Conservation (phyloP, 2,797 vertebrate species). For the Ptychadena robeensis region DNA sequence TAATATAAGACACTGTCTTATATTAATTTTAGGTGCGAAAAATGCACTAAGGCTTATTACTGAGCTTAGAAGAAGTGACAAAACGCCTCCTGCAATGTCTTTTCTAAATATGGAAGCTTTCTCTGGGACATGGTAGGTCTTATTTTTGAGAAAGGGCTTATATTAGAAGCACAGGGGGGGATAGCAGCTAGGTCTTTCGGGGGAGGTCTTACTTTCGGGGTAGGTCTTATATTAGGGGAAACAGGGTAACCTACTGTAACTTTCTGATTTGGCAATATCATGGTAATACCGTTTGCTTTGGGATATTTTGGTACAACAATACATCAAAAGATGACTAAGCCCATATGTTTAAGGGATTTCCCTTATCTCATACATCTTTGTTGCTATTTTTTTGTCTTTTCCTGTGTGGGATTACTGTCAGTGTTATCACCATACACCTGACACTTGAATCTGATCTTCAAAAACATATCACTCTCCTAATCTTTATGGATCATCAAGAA, state of each 20-base stretch:
- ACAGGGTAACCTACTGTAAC: neutral
- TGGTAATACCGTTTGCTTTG: neutral
- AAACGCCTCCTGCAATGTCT: too few species aligned
- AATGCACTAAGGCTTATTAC: too few species aligned
- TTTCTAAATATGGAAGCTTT: too few species aligned
- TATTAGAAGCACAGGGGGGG: too few species aligned
- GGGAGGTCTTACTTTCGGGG: too few species aligned
- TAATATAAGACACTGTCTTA: too few species aligned
- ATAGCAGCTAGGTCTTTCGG: too few species aligned
- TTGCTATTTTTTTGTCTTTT: slow-evolving; percentile 29
- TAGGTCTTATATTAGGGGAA: too few species aligned
- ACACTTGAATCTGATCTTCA: slow-evolving; percentile 33
- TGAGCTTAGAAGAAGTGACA: too few species aligned
- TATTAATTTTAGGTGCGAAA: too few species aligned
- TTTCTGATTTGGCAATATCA: neutral
- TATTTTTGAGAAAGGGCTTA: too few species aligned
- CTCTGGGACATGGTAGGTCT: too few species aligned
- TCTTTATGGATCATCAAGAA: slow-evolving; percentile 19
- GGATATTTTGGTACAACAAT: neutral
- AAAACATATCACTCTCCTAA: slow-evolving; percentile 17
- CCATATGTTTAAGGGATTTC: slow-evolving; percentile 27
- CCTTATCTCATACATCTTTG: slow-evolving; percentile 34
- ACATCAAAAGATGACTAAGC: slow-evolving; percentile 6
- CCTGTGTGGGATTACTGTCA: slow-evolving; percentile 3
- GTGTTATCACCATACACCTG: slow-evolving; percentile 7